Conservation (phyloP, 2,113 vertebrate genomes). For the Lagenorhynchus albirostris region DNA sequence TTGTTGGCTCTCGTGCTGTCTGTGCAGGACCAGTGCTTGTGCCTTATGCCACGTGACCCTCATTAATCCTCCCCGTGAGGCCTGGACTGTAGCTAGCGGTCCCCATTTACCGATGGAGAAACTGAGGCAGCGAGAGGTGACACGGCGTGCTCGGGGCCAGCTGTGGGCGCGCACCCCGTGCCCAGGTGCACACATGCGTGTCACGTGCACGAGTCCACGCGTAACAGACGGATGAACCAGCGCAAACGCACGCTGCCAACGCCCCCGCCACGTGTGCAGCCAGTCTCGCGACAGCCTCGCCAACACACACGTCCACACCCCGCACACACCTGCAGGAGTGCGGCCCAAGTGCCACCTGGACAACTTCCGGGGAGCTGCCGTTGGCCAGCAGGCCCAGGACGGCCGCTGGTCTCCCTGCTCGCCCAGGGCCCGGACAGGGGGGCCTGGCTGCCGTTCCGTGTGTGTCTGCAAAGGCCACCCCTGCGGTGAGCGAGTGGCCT, state of each 20-base stretch:
- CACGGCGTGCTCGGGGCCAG: fast-evolving
- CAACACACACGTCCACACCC: not conserved
- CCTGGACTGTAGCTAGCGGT: fast-evolving
- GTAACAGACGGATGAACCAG: fast-evolving
- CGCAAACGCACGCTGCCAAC: not conserved
- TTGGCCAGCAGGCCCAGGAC: not conserved
- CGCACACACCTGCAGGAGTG: not conserved
- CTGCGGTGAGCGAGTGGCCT: not conserved
- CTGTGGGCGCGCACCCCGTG: not conserved
- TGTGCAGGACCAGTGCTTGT: not conserved
- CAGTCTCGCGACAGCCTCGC: fast-evolving
- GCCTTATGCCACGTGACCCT: too few relatives aligned
- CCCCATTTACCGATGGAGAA: not conserved
- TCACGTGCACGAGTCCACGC: not conserved
- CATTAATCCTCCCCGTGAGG: fast-evolving
- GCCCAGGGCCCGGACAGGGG: not conserved
- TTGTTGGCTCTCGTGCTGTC: not conserved
- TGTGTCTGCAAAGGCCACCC: not conserved
- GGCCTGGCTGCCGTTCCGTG: not conserved
- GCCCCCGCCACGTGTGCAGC: not conserved
- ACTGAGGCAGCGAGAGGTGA: not conserved
- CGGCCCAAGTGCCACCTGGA: not conserved
- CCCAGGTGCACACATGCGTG: not conserved
- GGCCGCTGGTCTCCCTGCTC: not conserved
- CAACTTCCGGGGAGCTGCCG: not conserved